Conservation (phyloP, 2,113 vertebrate genomes). For the Saiga tatarica region DNA sequence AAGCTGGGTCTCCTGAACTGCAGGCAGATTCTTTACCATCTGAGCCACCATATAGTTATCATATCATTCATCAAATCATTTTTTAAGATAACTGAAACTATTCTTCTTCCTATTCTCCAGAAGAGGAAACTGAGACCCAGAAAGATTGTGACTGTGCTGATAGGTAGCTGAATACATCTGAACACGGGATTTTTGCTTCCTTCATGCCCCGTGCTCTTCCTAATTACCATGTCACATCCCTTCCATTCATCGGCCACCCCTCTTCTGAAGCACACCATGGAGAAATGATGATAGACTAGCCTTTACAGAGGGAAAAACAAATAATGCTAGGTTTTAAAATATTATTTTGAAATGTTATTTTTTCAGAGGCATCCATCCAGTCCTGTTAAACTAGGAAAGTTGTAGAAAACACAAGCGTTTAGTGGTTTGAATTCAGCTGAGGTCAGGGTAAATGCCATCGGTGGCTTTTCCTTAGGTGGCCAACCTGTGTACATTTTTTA, state of each 20-base stretch:
- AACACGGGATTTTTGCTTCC: neutral
- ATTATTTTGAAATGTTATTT: neutral
- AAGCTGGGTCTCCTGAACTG: neutral
- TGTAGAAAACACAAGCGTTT: neutral
- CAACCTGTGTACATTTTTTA: neutral
- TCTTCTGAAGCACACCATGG: neutral
- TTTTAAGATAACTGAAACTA: neutral
- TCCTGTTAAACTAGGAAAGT: neutral
- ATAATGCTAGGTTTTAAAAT: neutral
- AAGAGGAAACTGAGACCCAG: neutral
- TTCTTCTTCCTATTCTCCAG: neutral
- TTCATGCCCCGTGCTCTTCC: neutral
- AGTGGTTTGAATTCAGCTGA: conserved; percentile 23
- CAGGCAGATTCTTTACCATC: neutral
- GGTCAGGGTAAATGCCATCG: neutral
- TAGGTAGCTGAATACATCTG: neutral
- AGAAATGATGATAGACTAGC: neutral
- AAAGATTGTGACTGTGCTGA: neutral
- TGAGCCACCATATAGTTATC: neutral
- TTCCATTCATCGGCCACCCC: neutral
- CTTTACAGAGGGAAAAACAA: neutral
- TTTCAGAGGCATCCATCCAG: neutral
- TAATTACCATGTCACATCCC: neutral
- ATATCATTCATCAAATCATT: neutral
- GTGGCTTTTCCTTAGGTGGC: neutral